Base-by-base conservation (phyloP, 2,888 invertebrate species). In the Fragum whitleyi region DNA sequence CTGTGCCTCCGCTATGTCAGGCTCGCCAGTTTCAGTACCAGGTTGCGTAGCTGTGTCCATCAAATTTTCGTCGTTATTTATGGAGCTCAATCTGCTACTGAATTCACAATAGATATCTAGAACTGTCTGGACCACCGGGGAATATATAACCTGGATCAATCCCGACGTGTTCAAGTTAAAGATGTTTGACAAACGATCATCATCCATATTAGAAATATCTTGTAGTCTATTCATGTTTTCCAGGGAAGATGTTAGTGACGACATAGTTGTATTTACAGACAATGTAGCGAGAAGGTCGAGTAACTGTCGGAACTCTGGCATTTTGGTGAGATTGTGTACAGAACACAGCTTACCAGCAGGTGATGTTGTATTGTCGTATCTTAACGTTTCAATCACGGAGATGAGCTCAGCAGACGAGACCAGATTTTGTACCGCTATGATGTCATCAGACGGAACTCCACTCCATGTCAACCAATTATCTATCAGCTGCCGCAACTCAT, bases 101-200 rank as follows among this genome's bases (percentile, higher is more conserved):
- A 65, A 21, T 42, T 42, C 65, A 65, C 65, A 65, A 42, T 36
- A 65, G 11, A 65, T 26, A 26, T 65, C 65, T 21, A 65, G 26
- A 14, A 65, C 16, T 6, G 65, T 36, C 32, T 62, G 3, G 2
- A 39, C 29, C 6, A 36, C 21, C 9, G 62, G 62, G 19, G 62
- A 62, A 65, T 36, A 65, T 16, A 65, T 6, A 6, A 65, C 2
- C 14, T 42, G 11, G 5, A 26, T 3, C 0, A 65, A 5, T 9
- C 23, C 26, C 6, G 39, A n/a, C 21, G 7, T 23, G 42, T 65
- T n/a, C 39, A 5, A 42, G 42, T 39, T 65, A 21, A 42, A 23
- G 19, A 47, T 47, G 47, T 47, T 16, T 14, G 47, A n/a, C 14
- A 47, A n/a, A 19, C 47, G 47, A 14, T 47, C 47, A n/a, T 39